Base-by-base conservation (phyloP, 2,797 vertebrate species). In the Miichthys miiuy region DNA sequence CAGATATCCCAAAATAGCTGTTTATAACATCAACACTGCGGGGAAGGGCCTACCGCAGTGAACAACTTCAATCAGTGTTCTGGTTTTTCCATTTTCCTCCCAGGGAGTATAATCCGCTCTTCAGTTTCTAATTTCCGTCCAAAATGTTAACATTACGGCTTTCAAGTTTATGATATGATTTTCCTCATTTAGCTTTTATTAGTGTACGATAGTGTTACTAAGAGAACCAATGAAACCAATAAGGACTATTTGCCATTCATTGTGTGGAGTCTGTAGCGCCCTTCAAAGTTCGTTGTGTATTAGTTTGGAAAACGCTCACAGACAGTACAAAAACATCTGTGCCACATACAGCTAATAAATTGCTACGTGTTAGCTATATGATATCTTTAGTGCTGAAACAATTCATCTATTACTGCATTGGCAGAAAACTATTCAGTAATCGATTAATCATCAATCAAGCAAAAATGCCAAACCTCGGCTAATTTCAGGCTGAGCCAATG, bases 81-180 rank as follows among this genome's bases (percentile, higher is more conserved):
- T 80, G 44, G 1, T 64, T 38, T 67, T 84, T 66, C 75, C 58
- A 46, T 77, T 80, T 68, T 76, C 73, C 50, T 75, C 73, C 38
- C 41, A 34, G 57, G 44, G 50, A 70, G 68, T 16, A 9, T 52
- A 80, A 78, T 79, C 13, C 9, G 60, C 56, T 71, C 61, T 79
- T 85, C 68, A 4, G 72, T 79, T 75, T 84, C 20, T 74, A 16
- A 71, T 76, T 55, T 77, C 52, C n/a, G 25, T 42, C 46, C 25
- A 62, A 68, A 79, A 79, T 56, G 23, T 25, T 74, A 18, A 54
- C 73, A 68, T 60, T 34, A 11, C 47, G 63, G n/a, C 54, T 71
- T 80, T 88, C 9, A 58, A 27, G n/a, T 66, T 75, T 79, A 38
- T 9, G 8, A 38, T 25, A 68, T 66, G 10, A 57, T 72, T 64